phyloP scores from a whole-genome alignment of 1,140 invertebrate species.

The Euborellia annulipes region DNA sequence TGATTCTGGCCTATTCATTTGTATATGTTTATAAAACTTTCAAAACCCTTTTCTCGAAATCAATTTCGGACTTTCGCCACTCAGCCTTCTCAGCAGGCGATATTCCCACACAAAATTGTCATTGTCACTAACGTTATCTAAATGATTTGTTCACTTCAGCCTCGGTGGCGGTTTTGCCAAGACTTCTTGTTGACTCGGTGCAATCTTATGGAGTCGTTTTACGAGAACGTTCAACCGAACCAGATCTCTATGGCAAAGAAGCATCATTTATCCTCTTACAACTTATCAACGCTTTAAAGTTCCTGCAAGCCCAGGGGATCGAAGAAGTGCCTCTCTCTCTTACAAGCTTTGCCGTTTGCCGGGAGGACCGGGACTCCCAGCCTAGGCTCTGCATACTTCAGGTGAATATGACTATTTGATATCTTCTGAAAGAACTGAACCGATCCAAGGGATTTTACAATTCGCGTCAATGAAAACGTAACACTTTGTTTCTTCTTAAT shows the following conservation, averaged over 20 bases:
- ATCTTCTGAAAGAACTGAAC: conserved; percentile 1
- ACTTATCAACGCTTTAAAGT: conserved; percentile 61
- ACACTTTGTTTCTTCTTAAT: too few relatives aligned
- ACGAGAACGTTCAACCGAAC: conserved; percentile 27
- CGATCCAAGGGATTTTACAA: not conserved
- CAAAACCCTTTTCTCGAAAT: too few relatives aligned
- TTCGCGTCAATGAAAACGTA: too few relatives aligned
- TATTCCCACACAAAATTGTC: not conserved
- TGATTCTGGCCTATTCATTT: too few relatives aligned
- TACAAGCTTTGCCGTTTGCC: conserved; percentile 43
- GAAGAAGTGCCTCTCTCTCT: conserved; percentile 54
- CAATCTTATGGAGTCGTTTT: conserved; percentile 37
- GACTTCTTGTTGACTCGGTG: conserved; percentile 50
- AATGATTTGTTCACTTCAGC: conserved; percentile 32
- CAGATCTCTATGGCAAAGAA: conserved; percentile 29
- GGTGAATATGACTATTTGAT: conserved; percentile 4
- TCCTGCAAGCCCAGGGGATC: conserved; percentile 65
- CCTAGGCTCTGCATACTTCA: conserved; percentile 3
- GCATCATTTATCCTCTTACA: conserved; percentile 59
- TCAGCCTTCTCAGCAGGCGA: too few relatives aligned
- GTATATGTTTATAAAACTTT: too few relatives aligned
- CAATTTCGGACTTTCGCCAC: too few relatives aligned
- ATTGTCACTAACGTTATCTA: not conserved
- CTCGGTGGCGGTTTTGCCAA: conserved; percentile 53
- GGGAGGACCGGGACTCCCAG: conserved; percentile 34